Evolutionary conservation across 2,113 vertebrate species (phyloP), one percentile per base, ranked within the genome.

Genomic region (Boleophthalmus pectinirostris): DNA sequence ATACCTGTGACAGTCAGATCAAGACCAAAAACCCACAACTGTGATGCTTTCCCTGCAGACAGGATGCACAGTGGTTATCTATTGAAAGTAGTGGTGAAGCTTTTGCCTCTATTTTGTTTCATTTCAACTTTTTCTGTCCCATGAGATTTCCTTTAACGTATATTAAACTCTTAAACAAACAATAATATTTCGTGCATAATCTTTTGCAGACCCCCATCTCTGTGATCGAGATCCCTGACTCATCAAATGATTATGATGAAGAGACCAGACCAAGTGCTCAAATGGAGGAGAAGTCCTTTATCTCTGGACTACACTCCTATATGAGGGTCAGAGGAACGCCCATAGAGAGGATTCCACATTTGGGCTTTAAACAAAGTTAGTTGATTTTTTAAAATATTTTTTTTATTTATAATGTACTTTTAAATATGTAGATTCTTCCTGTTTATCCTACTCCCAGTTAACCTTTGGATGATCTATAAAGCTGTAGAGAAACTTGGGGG

Each of bases 351-450:
- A 96, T 98, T 75, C 97, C 97, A 61, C 97, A 98, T 81, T 92
- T 98, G 0, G 97, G 97, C 89, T 98, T 98, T 91, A 98, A 98
- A 82, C 97, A 98, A 91, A 97, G 97, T 98, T 89, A 53, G 95
- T 93, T 69, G n/a, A n/a, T n/a, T n/a, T n/a, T n/a, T n/a, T n/a
- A n/a, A 8, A 43, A n/a, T 9, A 15, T 58, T 29, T 2, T 29
- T 2, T 29, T 29, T 15, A 25, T 29, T 20, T 35, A 35, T 1
- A 43, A 38, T 10, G 57, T 54, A 11, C 15, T 33, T 33, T 2
- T 35, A 7, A 20, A 23, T 72, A 9, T 14, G 14, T 18, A 33
- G 23, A n/a, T 47, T 3, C 54, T 2, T 73, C 11, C 47, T 58
- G 56, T 29, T 29, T 4, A 29, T 29, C 29, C 33, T 58, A 45